Evolutionary conservation across 2,113 vertebrate genomes (phyloP).

Genomic region (Argyrosomus japonicus): DNA sequence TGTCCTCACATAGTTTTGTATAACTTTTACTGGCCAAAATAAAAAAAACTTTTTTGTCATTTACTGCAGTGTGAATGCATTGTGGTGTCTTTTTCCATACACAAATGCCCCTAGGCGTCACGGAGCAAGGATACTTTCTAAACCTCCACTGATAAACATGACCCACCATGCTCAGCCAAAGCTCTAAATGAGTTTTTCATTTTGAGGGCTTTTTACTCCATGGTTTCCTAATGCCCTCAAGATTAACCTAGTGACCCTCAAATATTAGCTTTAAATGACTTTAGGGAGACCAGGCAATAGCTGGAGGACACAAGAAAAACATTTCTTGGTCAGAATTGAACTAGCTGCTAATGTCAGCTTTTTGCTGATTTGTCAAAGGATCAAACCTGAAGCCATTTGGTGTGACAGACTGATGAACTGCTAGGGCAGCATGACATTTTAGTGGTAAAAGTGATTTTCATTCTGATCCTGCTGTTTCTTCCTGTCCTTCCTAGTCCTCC

Average conservation of each 20-base stretch:
- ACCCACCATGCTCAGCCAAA: slow-evolving; percentile 49
- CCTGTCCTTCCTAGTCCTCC: slow-evolving; percentile 48
- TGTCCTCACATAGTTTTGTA: not conserved
- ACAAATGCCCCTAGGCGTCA: slow-evolving; percentile 5
- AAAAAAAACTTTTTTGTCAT: not conserved
- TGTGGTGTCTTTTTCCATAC: not conserved
- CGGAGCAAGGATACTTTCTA: slow-evolving; percentile 36
- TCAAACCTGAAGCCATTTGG: slow-evolving; percentile 25
- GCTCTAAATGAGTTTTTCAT: slow-evolving; percentile 74
- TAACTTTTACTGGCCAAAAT: not conserved
- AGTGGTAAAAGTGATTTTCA: slow-evolving; percentile 41
- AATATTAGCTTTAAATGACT: slow-evolving; percentile 72
- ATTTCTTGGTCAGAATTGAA: not conserved
- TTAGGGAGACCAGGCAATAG: slow-evolving; percentile 23
- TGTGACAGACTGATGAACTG: slow-evolving; percentile 1
- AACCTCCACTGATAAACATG: slow-evolving; percentile 55
- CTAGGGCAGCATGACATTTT: slow-evolving; percentile 50
- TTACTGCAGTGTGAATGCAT: not conserved
- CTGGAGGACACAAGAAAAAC: slow-evolving; percentile 28
- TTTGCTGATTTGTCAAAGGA: slow-evolving; percentile 7
- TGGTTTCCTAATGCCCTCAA: slow-evolving; percentile 57
- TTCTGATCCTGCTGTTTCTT: slow-evolving; percentile 42
- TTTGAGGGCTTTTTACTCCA: slow-evolving; percentile 60
- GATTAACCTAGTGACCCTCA: slow-evolving; percentile 78
- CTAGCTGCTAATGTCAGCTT: not conserved